Base-by-base conservation (phyloP, 1,140 invertebrate species). In the Cydia amplana region DNA sequence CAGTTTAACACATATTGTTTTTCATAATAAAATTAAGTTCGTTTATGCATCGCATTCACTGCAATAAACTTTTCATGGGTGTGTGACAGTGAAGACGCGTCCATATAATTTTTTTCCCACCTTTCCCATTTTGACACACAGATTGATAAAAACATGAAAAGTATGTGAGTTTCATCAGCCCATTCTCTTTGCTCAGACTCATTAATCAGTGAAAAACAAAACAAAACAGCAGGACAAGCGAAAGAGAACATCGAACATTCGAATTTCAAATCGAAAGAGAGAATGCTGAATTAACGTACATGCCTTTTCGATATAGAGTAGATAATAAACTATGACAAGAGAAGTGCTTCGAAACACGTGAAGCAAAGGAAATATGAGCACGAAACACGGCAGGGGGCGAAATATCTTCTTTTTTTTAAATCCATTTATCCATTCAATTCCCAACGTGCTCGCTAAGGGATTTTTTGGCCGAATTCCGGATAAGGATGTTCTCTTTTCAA, bases 261-360 rank as follows among this genome's bases (percentile, higher is more conserved):
- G 55, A 60, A 60, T 60, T 60, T 60, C 55, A 60, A 60, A 60
- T 60, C 55, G 7, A 60, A 60, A 20, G 49, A 51, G 49, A n/a
- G 55, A 60, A 60, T 60, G 20, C 7, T 23, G 9, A 60, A 60
- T 23, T 60, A 23, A 23, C 20, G 55, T 55, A 14, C 46, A 51
- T 7, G 49, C n/a, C 49, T 51, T 51, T 51, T 51, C 49, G 49
- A 18, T n/a, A 20, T 20, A 23, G 18, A 23, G 7, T 60, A 12
- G 55, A 60, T 23, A 60, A 60, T 60, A 60, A 60, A 60, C 18
- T 23, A n/a, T 20, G 4, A 23, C 55, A 20, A 60, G 2, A 23
- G 20, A 23, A 7, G 5, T 18, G 18, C 18, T 60, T 60, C 55
- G 18, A 23, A 60, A 23, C 23, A 60, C 55, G 55, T 2, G 55